Conservation (phyloP, 2,113 vertebrate species). For the Notothenia coriiceps region DNA sequence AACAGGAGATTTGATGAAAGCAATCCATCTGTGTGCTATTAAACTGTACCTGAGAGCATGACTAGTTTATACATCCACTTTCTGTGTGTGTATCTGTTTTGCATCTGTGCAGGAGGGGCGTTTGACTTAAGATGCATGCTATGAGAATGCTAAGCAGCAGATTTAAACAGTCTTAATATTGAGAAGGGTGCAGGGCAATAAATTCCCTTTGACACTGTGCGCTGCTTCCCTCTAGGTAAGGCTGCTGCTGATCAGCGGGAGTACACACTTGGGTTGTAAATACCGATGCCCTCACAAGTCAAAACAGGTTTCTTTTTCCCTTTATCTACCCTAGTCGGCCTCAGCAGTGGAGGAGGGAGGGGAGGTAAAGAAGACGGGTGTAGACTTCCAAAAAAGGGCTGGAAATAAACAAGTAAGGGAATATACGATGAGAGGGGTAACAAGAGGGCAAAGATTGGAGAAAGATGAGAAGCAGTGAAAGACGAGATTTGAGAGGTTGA, state of each 20-base stretch:
- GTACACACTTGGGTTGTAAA: conserved; percentile 64
- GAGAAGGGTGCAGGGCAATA: conserved; percentile 54
- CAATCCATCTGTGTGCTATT: conserved; percentile 40
- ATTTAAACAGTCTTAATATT: conserved; percentile 70
- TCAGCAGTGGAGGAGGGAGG: conserved; percentile 13
- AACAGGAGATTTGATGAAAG: conserved; percentile 50
- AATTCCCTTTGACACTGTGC: conserved; percentile 67
- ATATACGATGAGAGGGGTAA: conserved; percentile 25
- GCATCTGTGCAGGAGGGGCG: conserved; percentile 30
- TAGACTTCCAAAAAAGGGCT: conserved; percentile 11
- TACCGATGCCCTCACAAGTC: conserved; percentile 55
- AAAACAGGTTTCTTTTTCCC: conserved; percentile 55
- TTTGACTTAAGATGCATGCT: conserved; percentile 60
- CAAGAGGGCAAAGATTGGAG: conserved; percentile 40
- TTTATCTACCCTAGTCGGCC: conserved; percentile 51
- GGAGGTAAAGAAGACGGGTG: not conserved
- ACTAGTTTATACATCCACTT: conserved; percentile 21
- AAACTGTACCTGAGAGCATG: conserved; percentile 11
- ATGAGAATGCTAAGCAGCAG: conserved; percentile 71
- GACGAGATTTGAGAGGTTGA: conserved; percentile 21
- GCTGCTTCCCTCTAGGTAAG: conserved; percentile 39
- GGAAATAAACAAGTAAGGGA: conserved; percentile 42
- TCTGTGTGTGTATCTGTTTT: conserved; percentile 35
- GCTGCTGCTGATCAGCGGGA: conserved; percentile 65
- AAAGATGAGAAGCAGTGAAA: conserved; percentile 45